phyloP scores from a whole-genome alignment of 2,113 vertebrate genomes.

The Phoenicopterus ruber region DNA sequence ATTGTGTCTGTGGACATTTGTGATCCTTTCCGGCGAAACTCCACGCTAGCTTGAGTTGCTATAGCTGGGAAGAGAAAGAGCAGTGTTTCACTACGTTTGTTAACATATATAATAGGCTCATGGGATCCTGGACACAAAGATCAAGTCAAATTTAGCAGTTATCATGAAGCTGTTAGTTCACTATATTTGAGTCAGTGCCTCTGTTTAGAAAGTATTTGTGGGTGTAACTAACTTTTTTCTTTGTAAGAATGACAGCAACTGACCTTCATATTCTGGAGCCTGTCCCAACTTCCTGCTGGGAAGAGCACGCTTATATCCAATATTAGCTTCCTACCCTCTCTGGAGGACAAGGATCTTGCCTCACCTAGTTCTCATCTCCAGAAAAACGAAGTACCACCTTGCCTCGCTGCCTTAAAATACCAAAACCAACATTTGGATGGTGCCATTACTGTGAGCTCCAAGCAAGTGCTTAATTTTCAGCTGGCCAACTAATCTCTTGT shows the following conservation, averaged over 20 bases:
- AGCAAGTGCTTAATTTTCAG: background rate
- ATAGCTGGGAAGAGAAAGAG: constrained; percentile 82
- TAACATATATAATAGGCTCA: constrained; percentile 65
- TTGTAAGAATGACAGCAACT: constrained; percentile 8
- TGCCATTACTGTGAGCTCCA: background rate
- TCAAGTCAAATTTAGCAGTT: constrained; percentile 77
- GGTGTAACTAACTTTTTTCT: constrained; percentile 41
- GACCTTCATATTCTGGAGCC: background rate
- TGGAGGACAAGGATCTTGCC: background rate
- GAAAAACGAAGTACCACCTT: background rate
- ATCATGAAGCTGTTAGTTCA: constrained; percentile 65
- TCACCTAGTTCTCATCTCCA: background rate
- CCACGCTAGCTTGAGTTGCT: constrained; percentile 88
- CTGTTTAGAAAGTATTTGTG: constrained; percentile 61
- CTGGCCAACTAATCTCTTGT: background rate
- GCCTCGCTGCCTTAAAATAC: background rate
- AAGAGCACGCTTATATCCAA: background rate
- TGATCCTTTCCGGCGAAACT: constrained; percentile 91
- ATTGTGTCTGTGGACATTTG: constrained; percentile 94
- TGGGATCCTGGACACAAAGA: constrained; percentile 94
- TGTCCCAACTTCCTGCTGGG: background rate
- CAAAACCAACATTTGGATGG: background rate
- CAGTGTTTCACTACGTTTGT: constrained; percentile 52
- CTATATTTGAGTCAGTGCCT: constrained; percentile 63
- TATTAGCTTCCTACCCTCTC: background rate